These are phyloP conservation scores for Drosophila chauvacae DNA, from an alignment of 1,140 invertebrate species.

Conservation along the genomic window DNA sequence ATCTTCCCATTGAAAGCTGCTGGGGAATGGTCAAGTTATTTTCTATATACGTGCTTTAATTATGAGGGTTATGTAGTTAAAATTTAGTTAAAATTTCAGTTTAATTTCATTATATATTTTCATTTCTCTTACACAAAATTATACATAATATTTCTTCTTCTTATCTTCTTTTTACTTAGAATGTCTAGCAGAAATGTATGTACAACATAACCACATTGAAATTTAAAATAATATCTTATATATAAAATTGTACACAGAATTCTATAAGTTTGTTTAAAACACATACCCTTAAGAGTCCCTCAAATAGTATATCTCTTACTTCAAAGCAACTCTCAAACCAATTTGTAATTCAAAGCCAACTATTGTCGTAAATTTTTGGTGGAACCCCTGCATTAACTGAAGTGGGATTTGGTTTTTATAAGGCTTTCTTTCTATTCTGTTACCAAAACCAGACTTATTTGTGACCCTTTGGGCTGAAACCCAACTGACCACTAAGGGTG, in stretches of 20 bases:
- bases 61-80: background rate
- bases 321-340: background rate
- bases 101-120: too few relatives aligned
- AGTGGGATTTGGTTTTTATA: background rate
- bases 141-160: background rate
- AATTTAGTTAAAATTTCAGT: background rate
- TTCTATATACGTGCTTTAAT: background rate
- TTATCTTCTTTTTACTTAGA: background rate
- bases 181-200: too few relatives aligned
- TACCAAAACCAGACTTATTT: background rate
- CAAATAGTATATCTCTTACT: background rate
- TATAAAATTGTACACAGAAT: background rate
- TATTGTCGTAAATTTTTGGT: conserved; percentile 9
- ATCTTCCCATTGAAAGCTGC: conserved; percentile 22
- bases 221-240: background rate
- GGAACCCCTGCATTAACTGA: background rate
- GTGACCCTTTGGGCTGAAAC: conserved; percentile 15
- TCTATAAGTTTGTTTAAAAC: background rate
- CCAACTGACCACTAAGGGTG: conserved; percentile 49
- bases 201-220: background rate
- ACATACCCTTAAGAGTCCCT: background rate
- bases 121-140: background rate
- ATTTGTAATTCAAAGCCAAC: background rate
- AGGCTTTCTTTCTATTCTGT: background rate
- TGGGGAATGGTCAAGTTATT: background rate